Evolutionary conservation across 2,797 vertebrate species (phyloP), one percentile per base, ranked within the genome.

Genomic region (Premnoplex brunnescens): DNA sequence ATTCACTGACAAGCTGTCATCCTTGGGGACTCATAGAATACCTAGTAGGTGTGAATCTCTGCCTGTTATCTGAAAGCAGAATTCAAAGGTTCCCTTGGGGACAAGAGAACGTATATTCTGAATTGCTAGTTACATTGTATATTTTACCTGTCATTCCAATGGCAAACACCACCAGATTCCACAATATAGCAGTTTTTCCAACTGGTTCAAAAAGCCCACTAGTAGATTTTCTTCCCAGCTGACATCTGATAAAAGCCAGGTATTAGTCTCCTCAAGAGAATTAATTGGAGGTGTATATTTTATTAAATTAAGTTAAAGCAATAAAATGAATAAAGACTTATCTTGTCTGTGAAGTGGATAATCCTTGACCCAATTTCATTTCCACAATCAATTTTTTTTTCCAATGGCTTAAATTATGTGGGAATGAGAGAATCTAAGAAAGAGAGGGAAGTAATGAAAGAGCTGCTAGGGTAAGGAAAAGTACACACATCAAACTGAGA

Each of bases 41-140:
- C 37, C 34, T 68, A 83, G 49, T 51, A 92, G 26, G 44, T 95
- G 27, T 90, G 75, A 93, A 64, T 83, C 22, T 92, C 32, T 86
- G 34, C 55, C 66, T 89, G 14, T 93, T 94, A 73, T 72, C 58
- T 81, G 41, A 94, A 96, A 95, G 48, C 21, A 78, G 36, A 79
- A 91, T 88, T 95, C 62, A 92, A 67, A 91, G 34, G 2, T 63
- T 76, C 78, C 71, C 37, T 63, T 88, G 26, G 39, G 67, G 41
- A 94, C 21, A 86, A 82, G 68, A 91, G 24, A 94, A 88, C 1
- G 1, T 37, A 48, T n/a, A 39, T 46, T 91, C 60, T 75, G 32
- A 87, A 64, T 60, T 79, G 19, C 24, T 91, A 85, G 48, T 92
- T 95, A 82, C 17, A 9, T 56, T 78, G 12, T 72, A 20, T 85